A percentile compares a stretch with the other conserved stretches of the same genome.
Conservation (phyloP, 2,888 invertebrate species). For the Ectemnius continuus region DNA sequence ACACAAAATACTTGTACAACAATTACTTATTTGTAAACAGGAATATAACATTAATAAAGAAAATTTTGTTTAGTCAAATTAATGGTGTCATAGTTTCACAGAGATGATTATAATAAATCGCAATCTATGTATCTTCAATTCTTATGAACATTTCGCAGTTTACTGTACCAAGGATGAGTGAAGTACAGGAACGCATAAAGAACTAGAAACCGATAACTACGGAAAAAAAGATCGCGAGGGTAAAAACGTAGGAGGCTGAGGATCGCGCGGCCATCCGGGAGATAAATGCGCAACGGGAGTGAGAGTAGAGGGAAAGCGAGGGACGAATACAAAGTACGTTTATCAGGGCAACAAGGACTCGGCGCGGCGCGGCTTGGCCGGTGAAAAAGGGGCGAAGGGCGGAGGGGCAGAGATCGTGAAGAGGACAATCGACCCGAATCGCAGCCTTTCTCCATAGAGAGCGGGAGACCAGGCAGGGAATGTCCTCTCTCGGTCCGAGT, state of each 20-base stretch:
- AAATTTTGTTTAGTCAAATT: too few species aligned
- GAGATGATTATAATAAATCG: too few species aligned
- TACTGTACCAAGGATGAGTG: too few species aligned
- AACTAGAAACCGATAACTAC: too few species aligned
- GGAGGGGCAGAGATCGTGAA: constrained; percentile 16
- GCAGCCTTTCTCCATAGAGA: constrained; percentile 19
- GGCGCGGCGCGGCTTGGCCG: neutral
- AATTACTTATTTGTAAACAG: neutral
- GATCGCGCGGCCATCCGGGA: constrained; percentile 9
- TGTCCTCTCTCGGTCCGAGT: constrained; percentile 62
- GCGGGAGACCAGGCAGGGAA: constrained; percentile 39
- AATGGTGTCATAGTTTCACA: too few species aligned
- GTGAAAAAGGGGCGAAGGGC: neutral
- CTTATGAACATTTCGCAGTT: too few species aligned
- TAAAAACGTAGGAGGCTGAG: too few species aligned
- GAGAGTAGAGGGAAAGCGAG: constrained; percentile 22
- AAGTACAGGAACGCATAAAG: too few species aligned
- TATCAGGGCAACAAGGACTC: constrained; percentile 28
- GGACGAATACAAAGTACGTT: constrained; percentile 30
- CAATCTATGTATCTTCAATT: too few species aligned
- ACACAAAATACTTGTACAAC: constrained; percentile 7
- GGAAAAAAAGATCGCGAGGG: too few species aligned
- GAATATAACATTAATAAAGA: too few species aligned
- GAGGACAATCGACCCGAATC: constrained; percentile 19
- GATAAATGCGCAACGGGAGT: constrained; percentile 51